Conservation (phyloP, 2,113 vertebrate genomes). For the Arothron firmamentum region DNA sequence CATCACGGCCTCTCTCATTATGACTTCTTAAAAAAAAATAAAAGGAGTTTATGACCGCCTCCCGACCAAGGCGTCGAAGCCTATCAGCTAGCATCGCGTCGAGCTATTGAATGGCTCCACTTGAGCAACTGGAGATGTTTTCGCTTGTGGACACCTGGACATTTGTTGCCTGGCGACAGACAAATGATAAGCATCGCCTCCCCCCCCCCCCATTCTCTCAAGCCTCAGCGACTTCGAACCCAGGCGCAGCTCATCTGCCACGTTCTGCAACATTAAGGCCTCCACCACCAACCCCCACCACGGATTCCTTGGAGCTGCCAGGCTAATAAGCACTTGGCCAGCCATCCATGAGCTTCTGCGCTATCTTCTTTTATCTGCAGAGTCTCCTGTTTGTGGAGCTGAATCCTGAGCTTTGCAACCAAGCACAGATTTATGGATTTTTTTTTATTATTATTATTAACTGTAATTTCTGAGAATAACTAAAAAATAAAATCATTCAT, state of each 20-base stretch:
- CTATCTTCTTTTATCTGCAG: not conserved
- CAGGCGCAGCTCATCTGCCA: conserved; percentile 7
- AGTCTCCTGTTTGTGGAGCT: not conserved
- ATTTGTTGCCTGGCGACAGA: conserved; percentile 45
- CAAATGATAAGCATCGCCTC: conserved; percentile 22
- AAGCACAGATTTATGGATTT: too few relatives aligned
- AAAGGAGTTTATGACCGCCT: too few relatives aligned
- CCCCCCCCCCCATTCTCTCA: conserved; percentile 4
- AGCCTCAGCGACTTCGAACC: conserved; percentile 35
- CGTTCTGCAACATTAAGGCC: conserved; percentile 10
- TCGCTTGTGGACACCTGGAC: conserved; percentile 34
- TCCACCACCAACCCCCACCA: conserved; percentile 21
- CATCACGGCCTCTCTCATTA: too few relatives aligned
- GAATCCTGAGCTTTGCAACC: too few relatives aligned
- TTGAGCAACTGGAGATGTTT: conserved; percentile 12
- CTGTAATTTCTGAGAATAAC: not conserved
- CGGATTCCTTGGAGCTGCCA: conserved; percentile 11
- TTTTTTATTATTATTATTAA: too few relatives aligned
- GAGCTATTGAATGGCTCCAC: not conserved
- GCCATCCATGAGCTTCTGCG: not conserved
- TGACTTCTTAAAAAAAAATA: too few relatives aligned
- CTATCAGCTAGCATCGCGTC: not conserved
- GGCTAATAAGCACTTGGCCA: conserved; percentile 2
- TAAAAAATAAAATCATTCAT: not conserved
- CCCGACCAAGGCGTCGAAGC: not conserved